Conservation (phyloP, 1,140 invertebrate species). For the Brachionus sp. region DNA sequence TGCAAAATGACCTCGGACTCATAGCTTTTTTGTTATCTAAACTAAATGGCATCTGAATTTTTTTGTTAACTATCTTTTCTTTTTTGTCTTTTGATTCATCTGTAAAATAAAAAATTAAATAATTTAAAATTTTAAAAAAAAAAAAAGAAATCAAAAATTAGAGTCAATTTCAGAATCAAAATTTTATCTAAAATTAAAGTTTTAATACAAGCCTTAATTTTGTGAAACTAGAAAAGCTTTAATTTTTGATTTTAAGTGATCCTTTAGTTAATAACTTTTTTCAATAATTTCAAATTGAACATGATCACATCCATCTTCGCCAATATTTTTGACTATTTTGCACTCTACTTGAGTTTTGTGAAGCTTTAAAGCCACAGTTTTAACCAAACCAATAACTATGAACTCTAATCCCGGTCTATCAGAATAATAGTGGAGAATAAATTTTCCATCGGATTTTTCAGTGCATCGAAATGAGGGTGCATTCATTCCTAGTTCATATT, state of each 20-base stretch:
- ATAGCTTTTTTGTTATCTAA: slow-evolving; percentile 42
- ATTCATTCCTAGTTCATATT: slow-evolving; percentile 56
- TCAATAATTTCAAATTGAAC: slow-evolving; percentile 87
- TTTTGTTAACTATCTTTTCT: slow-evolving; percentile 48
- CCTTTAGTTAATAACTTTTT: slow-evolving; percentile 64
- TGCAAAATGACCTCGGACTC: slow-evolving; percentile 83
- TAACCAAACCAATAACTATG: slow-evolving; percentile 56
- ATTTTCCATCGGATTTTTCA: slow-evolving; percentile 62
- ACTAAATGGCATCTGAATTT: not conserved
- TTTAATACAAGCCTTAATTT: too few species aligned
- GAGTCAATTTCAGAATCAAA: not conserved
- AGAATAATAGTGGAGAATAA: slow-evolving; percentile 59
- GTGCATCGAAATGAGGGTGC: slow-evolving; percentile 60
- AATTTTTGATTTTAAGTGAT: too few species aligned
- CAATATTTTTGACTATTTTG: slow-evolving; percentile 74
- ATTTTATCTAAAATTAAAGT: not conserved
- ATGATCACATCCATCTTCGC: slow-evolving; percentile 74
- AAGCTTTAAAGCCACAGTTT: slow-evolving; percentile 77
- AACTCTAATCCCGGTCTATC: slow-evolving; percentile 55
- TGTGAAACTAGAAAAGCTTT: too few species aligned
- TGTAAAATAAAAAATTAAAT: not conserved
- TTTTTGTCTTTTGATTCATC: slow-evolving; percentile 66
- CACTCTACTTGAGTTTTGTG: slow-evolving; percentile 86
- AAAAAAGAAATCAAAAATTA: not conserved
- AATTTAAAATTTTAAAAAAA: not conserved